Percentiles rank a stretch among this genome's conserved stretches.
These are phyloP conservation scores for Eristalinus aeneus DNA, from an alignment of 2,888 invertebrate species.

Conservation along the genomic window DNA sequence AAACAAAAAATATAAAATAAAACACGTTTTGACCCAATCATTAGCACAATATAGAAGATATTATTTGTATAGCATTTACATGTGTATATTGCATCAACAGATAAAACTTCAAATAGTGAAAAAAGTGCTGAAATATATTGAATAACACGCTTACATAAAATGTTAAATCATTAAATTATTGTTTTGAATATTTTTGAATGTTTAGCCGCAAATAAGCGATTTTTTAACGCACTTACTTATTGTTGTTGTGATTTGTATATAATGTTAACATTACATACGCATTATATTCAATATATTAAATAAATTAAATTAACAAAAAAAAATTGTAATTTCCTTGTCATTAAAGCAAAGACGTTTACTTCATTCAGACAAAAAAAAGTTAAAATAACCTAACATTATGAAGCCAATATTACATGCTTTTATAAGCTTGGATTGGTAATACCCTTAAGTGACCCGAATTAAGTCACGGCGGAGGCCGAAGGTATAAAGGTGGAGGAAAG, in stretches of 20 bases:
- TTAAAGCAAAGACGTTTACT: too few species aligned
- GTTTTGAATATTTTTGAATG: neutral
- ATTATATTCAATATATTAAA: conserved; percentile 66
- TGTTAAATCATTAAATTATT: neutral
- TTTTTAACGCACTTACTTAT: conserved; percentile 59
- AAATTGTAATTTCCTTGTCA: neutral
- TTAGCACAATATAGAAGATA: conserved; percentile 15
- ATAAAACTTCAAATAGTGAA: neutral
- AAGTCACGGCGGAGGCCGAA: too few species aligned
- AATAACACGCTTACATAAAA: conserved; percentile 17
- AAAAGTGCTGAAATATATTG: conserved; percentile 32
- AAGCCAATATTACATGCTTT: too few species aligned
- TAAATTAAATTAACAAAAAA: conserved; percentile 36
- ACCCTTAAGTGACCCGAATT: too few species aligned
- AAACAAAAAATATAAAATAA: neutral
- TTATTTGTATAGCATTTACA: neutral
- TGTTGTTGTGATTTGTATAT: conserved; percentile 70
- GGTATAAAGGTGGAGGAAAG: too few species aligned
- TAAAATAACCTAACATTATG: too few species aligned
- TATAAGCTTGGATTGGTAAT: too few species aligned
- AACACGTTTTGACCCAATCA: neutral
- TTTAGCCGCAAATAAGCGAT: conserved; percentile 13
- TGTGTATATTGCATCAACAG: neutral
- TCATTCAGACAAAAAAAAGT: too few species aligned
- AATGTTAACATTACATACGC: conserved; percentile 59